Conservation (phyloP, 2,113 vertebrate species). For the Cephalophus harveyi region DNA sequence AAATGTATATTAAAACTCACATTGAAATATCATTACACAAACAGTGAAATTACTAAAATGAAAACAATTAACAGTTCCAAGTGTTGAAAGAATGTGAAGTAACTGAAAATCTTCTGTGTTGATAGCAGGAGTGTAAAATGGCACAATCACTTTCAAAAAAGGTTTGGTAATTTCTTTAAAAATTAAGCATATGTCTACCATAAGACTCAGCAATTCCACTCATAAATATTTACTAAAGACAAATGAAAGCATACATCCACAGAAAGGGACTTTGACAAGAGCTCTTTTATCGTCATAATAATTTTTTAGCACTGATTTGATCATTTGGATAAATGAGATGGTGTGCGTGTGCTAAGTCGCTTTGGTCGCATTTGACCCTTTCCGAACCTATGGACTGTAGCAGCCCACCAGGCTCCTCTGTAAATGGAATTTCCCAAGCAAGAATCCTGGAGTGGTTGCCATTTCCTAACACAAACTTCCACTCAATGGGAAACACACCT, state of each 20-base stretch:
- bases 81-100: neutral
- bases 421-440: neutral
- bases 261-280: neutral
- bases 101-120: neutral
- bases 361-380: neutral
- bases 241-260: neutral
- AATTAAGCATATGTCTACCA: neutral
- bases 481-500: neutral
- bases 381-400: neutral
- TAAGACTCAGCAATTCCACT: neutral
- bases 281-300: neutral
- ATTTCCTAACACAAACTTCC: neutral
- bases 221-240: neutral
- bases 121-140: neutral
- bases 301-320: neutral
- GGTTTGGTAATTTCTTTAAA: neutral
- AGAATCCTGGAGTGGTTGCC: neutral
- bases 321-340: neutral
- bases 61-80: neutral
- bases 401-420: neutral
- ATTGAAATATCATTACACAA: neutral
- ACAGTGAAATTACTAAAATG: neutral
- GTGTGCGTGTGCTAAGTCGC: accelerated
- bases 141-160: neutral
- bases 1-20: neutral